These are phyloP conservation scores for Timandra comae DNA, from an alignment of 2,888 invertebrate species.

Conservation along the genomic window DNA sequence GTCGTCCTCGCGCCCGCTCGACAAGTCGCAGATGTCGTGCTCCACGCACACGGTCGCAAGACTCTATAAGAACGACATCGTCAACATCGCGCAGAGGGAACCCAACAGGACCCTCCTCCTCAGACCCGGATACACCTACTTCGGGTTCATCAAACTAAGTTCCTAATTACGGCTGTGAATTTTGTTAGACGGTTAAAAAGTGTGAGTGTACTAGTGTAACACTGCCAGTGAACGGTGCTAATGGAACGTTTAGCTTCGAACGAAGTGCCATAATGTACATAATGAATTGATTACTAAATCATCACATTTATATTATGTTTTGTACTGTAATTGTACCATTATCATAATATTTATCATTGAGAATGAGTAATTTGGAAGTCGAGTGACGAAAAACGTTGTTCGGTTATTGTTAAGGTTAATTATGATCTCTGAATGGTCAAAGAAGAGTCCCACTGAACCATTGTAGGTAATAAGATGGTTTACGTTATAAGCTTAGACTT, in stretches of 20 bases:
- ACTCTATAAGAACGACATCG: constrained; percentile 44
- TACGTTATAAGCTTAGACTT: too few species aligned
- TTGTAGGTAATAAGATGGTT: too few species aligned
- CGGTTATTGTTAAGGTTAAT: too few species aligned
- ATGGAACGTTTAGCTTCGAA: constrained; percentile 2
- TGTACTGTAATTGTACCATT: constrained; percentile 11
- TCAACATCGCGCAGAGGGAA: constrained; percentile 58
- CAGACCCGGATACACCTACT: constrained; percentile 52
- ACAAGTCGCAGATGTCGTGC: constrained; percentile 59
- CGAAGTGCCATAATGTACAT: constrained; percentile 30
- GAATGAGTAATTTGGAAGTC: too few species aligned
- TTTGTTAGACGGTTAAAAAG: too few species aligned
- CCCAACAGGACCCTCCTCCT: constrained; percentile 57
- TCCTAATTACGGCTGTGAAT: constrained; percentile 57
- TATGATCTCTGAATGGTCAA: too few species aligned
- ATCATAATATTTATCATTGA: constrained; percentile 25
- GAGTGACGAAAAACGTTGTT: too few species aligned
- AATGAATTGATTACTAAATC: constrained; percentile 29
- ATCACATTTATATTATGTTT: constrained; percentile 29
- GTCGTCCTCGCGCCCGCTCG: constrained; percentile 36
- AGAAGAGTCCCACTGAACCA: too few species aligned
- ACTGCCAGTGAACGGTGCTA: constrained; percentile 2
- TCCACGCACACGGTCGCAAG: constrained; percentile 52
- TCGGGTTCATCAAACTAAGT: constrained; percentile 65
- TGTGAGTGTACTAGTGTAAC: not conserved